Percentiles rank a stretch among this genome's conserved stretches.
phyloP scores from a whole-genome alignment of 2,888 invertebrate genomes.

The Caenorhabditis japonica region DNA sequence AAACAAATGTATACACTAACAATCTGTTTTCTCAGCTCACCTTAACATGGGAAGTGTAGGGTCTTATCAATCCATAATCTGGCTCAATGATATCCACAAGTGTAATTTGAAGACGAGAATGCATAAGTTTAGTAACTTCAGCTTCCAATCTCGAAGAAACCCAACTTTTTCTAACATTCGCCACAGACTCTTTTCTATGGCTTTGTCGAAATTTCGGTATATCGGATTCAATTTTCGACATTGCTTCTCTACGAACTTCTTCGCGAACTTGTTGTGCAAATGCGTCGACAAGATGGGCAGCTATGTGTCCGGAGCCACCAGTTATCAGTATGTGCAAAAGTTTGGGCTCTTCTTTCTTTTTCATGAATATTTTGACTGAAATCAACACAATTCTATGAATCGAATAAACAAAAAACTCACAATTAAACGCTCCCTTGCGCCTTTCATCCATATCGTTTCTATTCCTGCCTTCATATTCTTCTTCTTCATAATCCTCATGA shows the following conservation, averaged over 20 bases:
- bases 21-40: neutral
- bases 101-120: slow-evolving; percentile 2
- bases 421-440: too few species aligned
- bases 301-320: slow-evolving; percentile 40
- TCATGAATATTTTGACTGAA: too few species aligned
- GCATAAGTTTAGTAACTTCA: neutral
- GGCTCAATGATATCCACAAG: slow-evolving; percentile 18
- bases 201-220: slow-evolving; percentile 2
- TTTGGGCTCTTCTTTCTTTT: too few species aligned
- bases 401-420: too few species aligned
- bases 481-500: neutral
- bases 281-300: slow-evolving; percentile 12
- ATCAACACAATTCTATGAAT: too few species aligned
- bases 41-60: slow-evolving; percentile 8
- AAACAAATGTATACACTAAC: neutral
- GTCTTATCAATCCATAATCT: neutral
- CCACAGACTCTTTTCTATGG: neutral
- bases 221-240: neutral
- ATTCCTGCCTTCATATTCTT: too few species aligned
- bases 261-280: neutral
- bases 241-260: neutral
- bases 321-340: slow-evolving; percentile 25
- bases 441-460: too few species aligned
- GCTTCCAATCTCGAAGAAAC: too few species aligned
- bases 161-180: neutral